phyloP scores from a whole-genome alignment of 2,888 invertebrate genomes.

The Dysmachus trigonus region DNA sequence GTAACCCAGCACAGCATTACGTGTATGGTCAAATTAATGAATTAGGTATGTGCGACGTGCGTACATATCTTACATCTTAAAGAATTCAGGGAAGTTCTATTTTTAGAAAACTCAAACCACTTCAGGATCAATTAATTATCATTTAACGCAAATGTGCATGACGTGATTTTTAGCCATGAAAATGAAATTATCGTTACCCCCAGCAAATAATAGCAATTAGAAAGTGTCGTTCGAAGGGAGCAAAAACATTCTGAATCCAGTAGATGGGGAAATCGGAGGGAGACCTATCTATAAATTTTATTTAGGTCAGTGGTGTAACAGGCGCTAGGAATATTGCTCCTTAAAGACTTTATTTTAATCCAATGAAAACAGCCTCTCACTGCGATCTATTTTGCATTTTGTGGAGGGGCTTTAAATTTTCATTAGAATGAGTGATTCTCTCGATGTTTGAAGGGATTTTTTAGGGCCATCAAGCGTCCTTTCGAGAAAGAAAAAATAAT shows the following conservation, averaged over 20 bases:
- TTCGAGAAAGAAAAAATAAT: not conserved
- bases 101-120: not conserved
- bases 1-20: too few relatives aligned
- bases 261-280: not conserved
- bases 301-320: not conserved
- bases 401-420: not conserved
- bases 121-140: not conserved
- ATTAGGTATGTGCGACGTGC: too few relatives aligned
- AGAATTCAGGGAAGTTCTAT: too few relatives aligned
- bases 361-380: not conserved
- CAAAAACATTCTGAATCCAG: not conserved
- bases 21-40: too few relatives aligned
- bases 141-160: not conserved
- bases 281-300: not conserved
- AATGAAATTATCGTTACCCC: not conserved
- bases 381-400: not conserved
- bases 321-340: not conserved
- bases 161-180: not conserved
- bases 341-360: not conserved
- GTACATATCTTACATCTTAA: too few relatives aligned
- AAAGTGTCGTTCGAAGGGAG: not conserved
- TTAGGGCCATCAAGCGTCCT: not conserved
- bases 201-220: not conserved
- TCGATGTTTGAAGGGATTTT: not conserved
- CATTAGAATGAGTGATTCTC: not conserved